A percentile compares a stretch with the other conserved stretches of the same genome.
phyloP scores from a whole-genome alignment of 2,888 invertebrate genomes.

The Timema cristinae region DNA sequence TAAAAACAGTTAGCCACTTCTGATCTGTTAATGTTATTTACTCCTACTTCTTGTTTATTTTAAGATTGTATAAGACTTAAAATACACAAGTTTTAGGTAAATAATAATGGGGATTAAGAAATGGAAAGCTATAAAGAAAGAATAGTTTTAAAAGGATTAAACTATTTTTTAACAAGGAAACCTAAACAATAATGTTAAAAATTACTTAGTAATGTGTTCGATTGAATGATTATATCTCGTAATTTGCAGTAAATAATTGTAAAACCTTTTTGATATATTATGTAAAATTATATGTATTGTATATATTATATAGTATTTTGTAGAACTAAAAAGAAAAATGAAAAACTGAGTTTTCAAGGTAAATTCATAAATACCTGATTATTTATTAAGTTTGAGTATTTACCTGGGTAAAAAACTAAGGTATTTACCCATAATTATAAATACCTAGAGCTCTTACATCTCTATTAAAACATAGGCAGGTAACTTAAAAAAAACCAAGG shows the following conservation, averaged over 20 bases:
- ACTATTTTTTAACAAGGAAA: background rate
- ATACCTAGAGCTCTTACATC: too few species aligned
- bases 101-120: background rate
- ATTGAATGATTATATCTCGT: too few species aligned
- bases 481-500: too few species aligned
- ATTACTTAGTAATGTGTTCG: too few species aligned
- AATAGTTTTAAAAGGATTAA: too few species aligned
- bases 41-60: background rate
- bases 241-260: background rate
- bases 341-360: too few species aligned
- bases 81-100: background rate
- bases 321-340: background rate
- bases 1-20: background rate
- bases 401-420: background rate
- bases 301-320: background rate
- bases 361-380: background rate
- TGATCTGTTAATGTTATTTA: conserved; percentile 1
- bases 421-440: conserved; percentile 3
- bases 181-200: too few species aligned
- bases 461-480: too few species aligned
- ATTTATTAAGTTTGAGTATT: conserved; percentile 8
- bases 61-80: conserved; percentile 1
- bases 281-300: background rate
- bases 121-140: background rate
- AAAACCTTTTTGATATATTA: background rate